A percentile compares a stretch with the other conserved stretches of the same genome.
Conservation (phyloP, 2,888 invertebrate species). For the Eledona agricola region DNA sequence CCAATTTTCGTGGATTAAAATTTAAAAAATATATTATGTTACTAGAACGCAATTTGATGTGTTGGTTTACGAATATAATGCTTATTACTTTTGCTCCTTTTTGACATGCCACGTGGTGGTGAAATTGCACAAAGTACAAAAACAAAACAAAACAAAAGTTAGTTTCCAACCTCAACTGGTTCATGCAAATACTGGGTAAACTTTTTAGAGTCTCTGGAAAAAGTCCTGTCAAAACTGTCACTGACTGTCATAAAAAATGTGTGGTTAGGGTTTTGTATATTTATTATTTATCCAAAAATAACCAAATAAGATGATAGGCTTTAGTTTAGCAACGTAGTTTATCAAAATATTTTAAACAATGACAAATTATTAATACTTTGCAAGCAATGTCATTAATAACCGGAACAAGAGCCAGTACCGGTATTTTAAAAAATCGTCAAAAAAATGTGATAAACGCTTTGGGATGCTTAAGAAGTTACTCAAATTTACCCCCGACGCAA, state of each 20-base stretch:
- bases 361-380: constrained; percentile 2
- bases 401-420: neutral
- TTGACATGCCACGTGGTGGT: no score
- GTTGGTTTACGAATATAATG: no score
- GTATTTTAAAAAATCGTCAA: neutral
- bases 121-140: no score
- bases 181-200: no score
- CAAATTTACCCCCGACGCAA: constrained; percentile 53
- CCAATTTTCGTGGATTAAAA: no score
- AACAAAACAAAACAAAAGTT: no score
- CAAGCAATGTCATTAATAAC: constrained; percentile 21
- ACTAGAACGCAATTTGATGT: no score
- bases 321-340: constrained; percentile 4
- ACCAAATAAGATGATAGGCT: constrained; percentile 29
- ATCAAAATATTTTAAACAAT: constrained; percentile 7
- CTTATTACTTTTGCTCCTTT: no score
- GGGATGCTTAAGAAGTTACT: constrained; percentile 5
- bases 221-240: no score
- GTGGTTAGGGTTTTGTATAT: constrained; percentile 25
- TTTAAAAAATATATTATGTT: no score
- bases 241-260: constrained; percentile 4
- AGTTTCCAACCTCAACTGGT: no score
- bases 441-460: constrained; percentile 1
- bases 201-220: no score
- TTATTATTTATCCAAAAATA: constrained; percentile 14